Evolutionary conservation across 2,113 vertebrate genomes (phyloP).

Genomic region (Myiopsitta monachus): DNA sequence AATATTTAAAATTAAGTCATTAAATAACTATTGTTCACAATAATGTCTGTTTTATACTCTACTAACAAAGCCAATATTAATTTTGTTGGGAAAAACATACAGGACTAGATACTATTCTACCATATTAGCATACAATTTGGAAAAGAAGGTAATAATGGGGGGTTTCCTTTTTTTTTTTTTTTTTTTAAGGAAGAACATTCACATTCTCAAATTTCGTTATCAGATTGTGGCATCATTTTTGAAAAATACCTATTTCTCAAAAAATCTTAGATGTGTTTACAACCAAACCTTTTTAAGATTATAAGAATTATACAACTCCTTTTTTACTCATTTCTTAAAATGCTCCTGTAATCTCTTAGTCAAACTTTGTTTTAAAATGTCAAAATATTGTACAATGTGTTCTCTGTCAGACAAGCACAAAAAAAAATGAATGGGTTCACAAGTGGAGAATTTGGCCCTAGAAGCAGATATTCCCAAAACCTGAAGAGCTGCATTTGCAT

Average conservation of each 20-base stretch:
- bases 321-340: neutral
- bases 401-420: neutral
- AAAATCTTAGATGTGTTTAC: neutral
- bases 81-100: neutral
- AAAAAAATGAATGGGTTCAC: neutral
- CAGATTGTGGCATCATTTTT: neutral
- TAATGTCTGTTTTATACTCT: neutral
- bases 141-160: neutral
- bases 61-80: neutral
- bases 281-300: neutral
- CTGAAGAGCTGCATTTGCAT: neutral
- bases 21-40: neutral
- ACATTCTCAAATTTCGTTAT: neutral
- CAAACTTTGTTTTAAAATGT: neutral
- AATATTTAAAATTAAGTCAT: neutral
- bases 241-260: neutral
- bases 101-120: neutral
- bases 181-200: neutral
- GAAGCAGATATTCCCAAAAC: slow-evolving; percentile 8
- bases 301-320: neutral
- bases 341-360: neutral
- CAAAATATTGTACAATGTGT: neutral
- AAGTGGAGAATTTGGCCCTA: neutral
- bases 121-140: neutral
- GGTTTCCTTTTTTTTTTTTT: too few relatives aligned